Evolutionary conservation across 2,113 vertebrate species (phyloP).

Genomic region (Nerophis lumbriciformis): DNA sequence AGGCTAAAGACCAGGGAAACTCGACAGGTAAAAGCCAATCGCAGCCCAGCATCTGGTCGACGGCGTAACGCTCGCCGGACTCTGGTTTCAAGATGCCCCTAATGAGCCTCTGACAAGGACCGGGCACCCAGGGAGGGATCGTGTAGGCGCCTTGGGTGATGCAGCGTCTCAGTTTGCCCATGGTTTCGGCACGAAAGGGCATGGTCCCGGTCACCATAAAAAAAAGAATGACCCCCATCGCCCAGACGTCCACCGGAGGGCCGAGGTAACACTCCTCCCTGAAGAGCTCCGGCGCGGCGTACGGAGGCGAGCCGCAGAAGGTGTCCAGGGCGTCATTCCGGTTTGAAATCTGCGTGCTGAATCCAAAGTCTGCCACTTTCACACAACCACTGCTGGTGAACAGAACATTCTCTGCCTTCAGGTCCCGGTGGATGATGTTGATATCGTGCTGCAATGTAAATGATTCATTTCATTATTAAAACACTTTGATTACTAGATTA

Average conservation of each 20-base stretch:
- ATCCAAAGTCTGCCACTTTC: constrained; percentile 94
- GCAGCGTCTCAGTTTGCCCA: constrained; percentile 83
- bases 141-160: constrained; percentile 77
- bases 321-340: constrained; percentile 80
- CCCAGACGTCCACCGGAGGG: constrained; percentile 86
- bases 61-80: constrained; percentile 72
- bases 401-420: constrained; percentile 95
- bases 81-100: constrained; percentile 76
- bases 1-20: constrained; percentile 72
- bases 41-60: constrained; percentile 83
- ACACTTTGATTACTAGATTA: neutral
- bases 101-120: constrained; percentile 84
- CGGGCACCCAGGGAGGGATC: constrained; percentile 78
- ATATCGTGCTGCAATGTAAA: constrained; percentile 77
- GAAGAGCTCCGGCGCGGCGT: constrained; percentile 91
- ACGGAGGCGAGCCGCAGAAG: constrained; percentile 93
- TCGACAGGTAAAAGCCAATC: constrained; percentile 88
- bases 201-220: constrained; percentile 86
- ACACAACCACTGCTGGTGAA: constrained; percentile 78
- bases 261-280: constrained; percentile 83
- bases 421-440: constrained; percentile 87
- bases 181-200: constrained; percentile 91
- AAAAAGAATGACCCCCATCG: constrained; percentile 88
- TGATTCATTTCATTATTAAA: neutral
- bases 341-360: constrained; percentile 81